phyloP scores from a whole-genome alignment of 2,888 invertebrate genomes.

The Melanostoma scalare region DNA sequence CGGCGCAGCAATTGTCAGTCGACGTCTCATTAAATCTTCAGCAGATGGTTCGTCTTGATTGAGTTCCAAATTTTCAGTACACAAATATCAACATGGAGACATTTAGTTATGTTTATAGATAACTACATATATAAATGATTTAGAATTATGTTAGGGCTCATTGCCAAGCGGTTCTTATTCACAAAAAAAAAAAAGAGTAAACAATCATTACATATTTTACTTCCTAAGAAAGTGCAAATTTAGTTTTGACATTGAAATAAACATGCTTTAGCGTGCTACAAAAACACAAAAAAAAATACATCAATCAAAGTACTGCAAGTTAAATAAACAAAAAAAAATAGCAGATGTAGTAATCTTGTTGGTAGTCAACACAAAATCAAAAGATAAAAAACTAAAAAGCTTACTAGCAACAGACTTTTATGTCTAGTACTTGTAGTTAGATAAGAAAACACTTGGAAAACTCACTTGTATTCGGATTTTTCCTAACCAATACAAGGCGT shows the following conservation, averaged over 20 bases:
- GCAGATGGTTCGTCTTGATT: slow-evolving; percentile 68
- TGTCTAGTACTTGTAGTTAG: slow-evolving; percentile 47
- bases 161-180: slow-evolving; percentile 28
- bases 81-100: slow-evolving; percentile 44
- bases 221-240: slow-evolving; percentile 71
- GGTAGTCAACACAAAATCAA: slow-evolving; percentile 19
- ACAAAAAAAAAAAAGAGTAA: slow-evolving; percentile 3
- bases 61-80: slow-evolving; percentile 18
- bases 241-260: slow-evolving; percentile 24
- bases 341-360: slow-evolving; percentile 28
- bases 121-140: slow-evolving; percentile 7
- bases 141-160: slow-evolving; percentile 13
- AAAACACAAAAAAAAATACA: slow-evolving; percentile 35
- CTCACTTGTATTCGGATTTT: slow-evolving; percentile 83
- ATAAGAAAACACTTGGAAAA: slow-evolving; percentile 74
- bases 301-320: not conserved
- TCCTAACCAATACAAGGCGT: slow-evolving; percentile 92
- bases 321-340: slow-evolving; percentile 22
- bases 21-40: slow-evolving; percentile 77
- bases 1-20: slow-evolving; percentile 79
- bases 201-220: slow-evolving; percentile 24
- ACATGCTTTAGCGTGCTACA: slow-evolving; percentile 66
- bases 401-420: slow-evolving; percentile 39
- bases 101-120: slow-evolving; percentile 34
- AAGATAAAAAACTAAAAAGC: slow-evolving; percentile 46